Evolutionary conservation across 2,888 invertebrate species (phyloP).

Genomic region (Nemotelus pantherinus): DNA sequence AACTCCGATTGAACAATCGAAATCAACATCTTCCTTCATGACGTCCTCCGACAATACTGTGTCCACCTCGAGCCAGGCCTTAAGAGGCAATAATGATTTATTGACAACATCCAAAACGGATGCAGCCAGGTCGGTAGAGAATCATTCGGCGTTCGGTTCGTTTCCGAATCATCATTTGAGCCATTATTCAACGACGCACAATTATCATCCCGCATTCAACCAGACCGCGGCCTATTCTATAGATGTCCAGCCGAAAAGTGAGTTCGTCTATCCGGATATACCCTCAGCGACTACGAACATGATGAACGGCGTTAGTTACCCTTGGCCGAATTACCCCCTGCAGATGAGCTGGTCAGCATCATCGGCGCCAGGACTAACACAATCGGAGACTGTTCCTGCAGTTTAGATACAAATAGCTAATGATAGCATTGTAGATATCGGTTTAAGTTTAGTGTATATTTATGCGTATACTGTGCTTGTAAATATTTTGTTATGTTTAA

Average conservation of each 20-base stretch:
- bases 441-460: not conserved
- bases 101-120: too few relatives aligned
- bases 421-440: not conserved
- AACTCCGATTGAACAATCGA: not conserved
- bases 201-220: constrained; percentile 16
- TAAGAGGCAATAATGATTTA: not conserved
- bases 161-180: constrained; percentile 1
- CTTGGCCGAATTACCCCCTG: constrained; percentile 35
- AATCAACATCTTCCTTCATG: not conserved
- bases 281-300: constrained; percentile 19
- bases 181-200: constrained; percentile 7
- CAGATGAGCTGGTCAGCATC: constrained; percentile 34
- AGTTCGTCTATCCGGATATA: constrained; percentile 31
- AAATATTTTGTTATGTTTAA: constrained; percentile 40
- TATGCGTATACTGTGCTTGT: constrained; percentile 1
- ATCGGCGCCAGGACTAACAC: not conserved
- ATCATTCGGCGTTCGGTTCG: not conserved
- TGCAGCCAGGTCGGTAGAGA: not conserved
- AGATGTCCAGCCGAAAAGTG: constrained; percentile 31
- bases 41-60: not conserved
- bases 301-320: constrained; percentile 19
- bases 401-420: not conserved
- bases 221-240: constrained; percentile 23
- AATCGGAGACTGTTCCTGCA: not conserved
- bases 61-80: not conserved